Evolutionary conservation across 92 coral and sea anemone species (phyloP), one percentile per base, ranked within the genome.

Genomic region (Siderastrea siderea): DNA sequence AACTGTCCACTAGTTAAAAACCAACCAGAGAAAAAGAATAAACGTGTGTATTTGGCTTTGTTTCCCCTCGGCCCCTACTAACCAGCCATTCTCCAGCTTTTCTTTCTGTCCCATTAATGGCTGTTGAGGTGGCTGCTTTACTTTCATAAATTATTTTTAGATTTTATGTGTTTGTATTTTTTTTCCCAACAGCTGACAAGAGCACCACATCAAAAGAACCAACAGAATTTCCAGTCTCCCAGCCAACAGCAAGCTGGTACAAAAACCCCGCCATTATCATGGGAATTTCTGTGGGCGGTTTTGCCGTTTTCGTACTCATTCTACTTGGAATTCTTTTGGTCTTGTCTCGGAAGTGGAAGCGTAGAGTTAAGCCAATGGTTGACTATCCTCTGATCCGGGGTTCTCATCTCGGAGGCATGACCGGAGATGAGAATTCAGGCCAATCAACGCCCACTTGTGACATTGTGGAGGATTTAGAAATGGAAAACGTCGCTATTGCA

Each of bases 351-450:
- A 79, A 63, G 63, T 78, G 54, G 54, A 70, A 55, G 15, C 78
- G 68, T 19, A 82, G n/a, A 62, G 58, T 55, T 45, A 17, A 58
- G 57, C 78, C 78, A n/a, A 47, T 3, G 5, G 78, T 6, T 6
- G 54, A 78, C 46, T 47, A 58, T 47, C 89, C 83, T 58, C 46
- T 84, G 69, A 71, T 70, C 45, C 85, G 68, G 54, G 83, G 85
- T 53, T 71, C 80, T 54, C 80, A 71, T 4, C 87, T 71, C 51
- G 70, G 70, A 44, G 77, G 13, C 68, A n/a, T 71, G 68, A 7
- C 64, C 68, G 80, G 87, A 57, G 72, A 80, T 47, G 79, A 75
- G 50, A 11, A 69, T 44, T 67, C 84, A 1, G 62, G 60, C 17
- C 84, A 13, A 5, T 61, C 82, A 7, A 77, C 82, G 38, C 82